These are phyloP conservation scores for Oncorhynchus gorbuscha DNA, from an alignment of 2,113 vertebrate species.

Conservation along the genomic window DNA sequence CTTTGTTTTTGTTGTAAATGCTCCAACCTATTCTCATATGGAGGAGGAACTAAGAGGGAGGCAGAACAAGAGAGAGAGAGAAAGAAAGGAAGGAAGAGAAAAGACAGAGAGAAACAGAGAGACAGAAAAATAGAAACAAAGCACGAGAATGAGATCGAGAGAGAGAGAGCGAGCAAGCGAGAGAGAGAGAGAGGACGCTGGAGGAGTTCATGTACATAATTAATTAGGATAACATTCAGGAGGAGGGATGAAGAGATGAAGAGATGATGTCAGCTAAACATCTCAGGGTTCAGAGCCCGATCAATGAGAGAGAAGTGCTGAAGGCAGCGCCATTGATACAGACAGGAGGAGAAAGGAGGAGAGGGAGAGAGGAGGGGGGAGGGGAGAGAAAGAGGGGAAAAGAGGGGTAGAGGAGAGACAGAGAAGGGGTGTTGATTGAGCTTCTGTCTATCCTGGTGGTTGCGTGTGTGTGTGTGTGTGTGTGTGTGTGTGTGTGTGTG, in stretches of 20 bases:
- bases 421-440: not conserved
- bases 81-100: slow-evolving; percentile 7
- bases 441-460: not conserved
- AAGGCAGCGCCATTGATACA: slow-evolving; percentile 61
- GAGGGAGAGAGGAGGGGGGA: not conserved
- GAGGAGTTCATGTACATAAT: slow-evolving; percentile 55
- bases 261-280: slow-evolving; percentile 70
- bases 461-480: not conserved
- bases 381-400: not conserved
- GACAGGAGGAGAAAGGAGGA: slow-evolving; percentile 12
- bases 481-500: not conserved
- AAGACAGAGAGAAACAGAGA: slow-evolving; percentile 19
- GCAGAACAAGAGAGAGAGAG: not conserved
- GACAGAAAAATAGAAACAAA: not conserved
- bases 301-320: slow-evolving; percentile 73
- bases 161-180: not conserved
- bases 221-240: slow-evolving; percentile 51
- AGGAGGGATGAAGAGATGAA: slow-evolving; percentile 46
- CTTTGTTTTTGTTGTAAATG: not conserved
- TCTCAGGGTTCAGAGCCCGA: slow-evolving; percentile 50
- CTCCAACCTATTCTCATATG: not conserved
- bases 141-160: slow-evolving; percentile 4
- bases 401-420: not conserved
- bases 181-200: slow-evolving; percentile 26
- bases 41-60: not conserved